Conservation (phyloP, 2,113 vertebrate species). For the Pachyramphus minor region DNA sequence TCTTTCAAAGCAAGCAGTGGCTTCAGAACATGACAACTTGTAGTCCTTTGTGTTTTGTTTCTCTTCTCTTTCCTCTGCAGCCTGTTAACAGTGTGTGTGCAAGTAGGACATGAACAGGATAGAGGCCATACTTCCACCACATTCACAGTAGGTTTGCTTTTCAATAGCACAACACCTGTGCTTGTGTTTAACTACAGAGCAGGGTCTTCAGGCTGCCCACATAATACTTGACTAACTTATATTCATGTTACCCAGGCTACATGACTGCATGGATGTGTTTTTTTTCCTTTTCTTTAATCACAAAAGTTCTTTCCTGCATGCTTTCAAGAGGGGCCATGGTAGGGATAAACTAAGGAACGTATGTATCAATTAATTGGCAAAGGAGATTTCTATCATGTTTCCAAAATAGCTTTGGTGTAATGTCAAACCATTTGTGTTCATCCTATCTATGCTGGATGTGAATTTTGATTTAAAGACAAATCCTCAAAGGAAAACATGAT, state of each 20-base stretch:
- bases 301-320: background rate
- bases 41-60: background rate
- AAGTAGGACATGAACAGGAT: background rate
- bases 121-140: background rate
- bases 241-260: background rate
- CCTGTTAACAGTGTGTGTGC: background rate
- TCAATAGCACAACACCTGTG: background rate
- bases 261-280: background rate
- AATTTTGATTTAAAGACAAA: background rate
- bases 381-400: background rate
- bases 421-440: background rate
- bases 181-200: background rate
- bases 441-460: background rate
- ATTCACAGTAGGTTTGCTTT: background rate
- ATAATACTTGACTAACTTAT: background rate
- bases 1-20: background rate
- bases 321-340: background rate
- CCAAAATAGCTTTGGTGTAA: background rate
- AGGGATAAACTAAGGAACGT: background rate
- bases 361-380: background rate
- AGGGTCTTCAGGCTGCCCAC: background rate
- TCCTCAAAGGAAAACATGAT: background rate
- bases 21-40: background rate
- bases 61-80: background rate
- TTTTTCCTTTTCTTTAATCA: background rate